Percentiles rank a stretch among this genome's conserved stretches.
phyloP scores from a whole-genome alignment of 2,797 vertebrate genomes.

The Lophius americanus region DNA sequence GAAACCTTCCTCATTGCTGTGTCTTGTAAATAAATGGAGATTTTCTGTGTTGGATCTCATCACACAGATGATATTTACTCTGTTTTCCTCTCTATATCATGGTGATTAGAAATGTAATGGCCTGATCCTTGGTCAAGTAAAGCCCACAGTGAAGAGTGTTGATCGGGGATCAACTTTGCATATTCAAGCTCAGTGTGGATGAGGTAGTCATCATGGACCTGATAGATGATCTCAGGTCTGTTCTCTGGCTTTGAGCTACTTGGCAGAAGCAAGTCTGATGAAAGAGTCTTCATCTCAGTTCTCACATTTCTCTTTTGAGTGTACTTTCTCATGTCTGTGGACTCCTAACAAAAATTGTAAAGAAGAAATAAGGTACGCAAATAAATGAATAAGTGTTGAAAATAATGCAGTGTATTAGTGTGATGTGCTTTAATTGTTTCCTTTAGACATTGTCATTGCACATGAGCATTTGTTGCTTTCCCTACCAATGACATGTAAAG shows the following conservation, averaged over 20 bases:
- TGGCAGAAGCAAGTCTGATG: constrained; percentile 59
- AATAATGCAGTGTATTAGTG: constrained; percentile 37
- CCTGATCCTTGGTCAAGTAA: constrained; percentile 59
- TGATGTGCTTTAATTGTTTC: constrained; percentile 35
- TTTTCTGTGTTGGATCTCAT: constrained; percentile 69
- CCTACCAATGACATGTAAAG: too few species aligned
- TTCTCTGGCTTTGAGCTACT: constrained; percentile 53
- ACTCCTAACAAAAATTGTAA: constrained; percentile 80
- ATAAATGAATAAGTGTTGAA: constrained; percentile 81
- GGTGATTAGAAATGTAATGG: constrained; percentile 60
- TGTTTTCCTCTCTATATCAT: constrained; percentile 68
- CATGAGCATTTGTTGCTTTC: too few species aligned
- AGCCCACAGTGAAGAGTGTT: constrained; percentile 45
- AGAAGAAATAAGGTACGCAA: constrained; percentile 51
- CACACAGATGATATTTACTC: constrained; percentile 74
- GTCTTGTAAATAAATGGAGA: constrained; percentile 80
- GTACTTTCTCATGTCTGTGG: constrained; percentile 83
- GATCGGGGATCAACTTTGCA: constrained; percentile 46
- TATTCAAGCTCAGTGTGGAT: constrained; percentile 39
- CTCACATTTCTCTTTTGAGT: constrained; percentile 80
- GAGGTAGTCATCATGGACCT: constrained; percentile 22
- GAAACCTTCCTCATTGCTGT: constrained; percentile 74
- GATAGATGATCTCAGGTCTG: constrained; percentile 33
- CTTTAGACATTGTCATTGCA: not conserved
- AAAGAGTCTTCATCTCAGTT: constrained; percentile 74